phyloP scores from a whole-genome alignment of 2,113 vertebrate genomes.

The Sterna hirundo region DNA sequence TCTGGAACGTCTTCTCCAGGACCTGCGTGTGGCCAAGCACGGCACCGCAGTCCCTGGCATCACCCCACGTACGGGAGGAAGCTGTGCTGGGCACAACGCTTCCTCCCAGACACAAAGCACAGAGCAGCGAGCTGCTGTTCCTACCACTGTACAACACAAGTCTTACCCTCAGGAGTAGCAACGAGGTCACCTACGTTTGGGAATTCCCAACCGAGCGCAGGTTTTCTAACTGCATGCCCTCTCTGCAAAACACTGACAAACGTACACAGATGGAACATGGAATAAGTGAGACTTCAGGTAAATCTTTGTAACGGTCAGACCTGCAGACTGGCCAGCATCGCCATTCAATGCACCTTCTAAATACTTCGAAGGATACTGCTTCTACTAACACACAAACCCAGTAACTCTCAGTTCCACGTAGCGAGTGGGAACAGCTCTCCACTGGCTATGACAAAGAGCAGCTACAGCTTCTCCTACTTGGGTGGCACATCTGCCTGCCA shows the following conservation, averaged over 20 bases:
- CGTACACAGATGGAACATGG: fast-evolving
- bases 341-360: neutral
- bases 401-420: fast-evolving
- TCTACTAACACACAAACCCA: neutral
- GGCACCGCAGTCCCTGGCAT: neutral
- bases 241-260: neutral
- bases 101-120: neutral
- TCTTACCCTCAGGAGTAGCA: neutral
- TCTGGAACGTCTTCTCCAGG: neutral
- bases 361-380: neutral
- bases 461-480: neutral
- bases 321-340: neutral
- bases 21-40: fast-evolving
- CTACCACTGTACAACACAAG: neutral
- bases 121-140: neutral
- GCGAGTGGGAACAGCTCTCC: neutral
- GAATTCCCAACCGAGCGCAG: neutral
- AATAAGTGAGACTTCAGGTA: neutral
- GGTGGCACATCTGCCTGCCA: neutral
- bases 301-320: neutral
- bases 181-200: neutral
- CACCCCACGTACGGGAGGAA: fast-evolving
- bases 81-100: neutral
- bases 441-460: neutral
- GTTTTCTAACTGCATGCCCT: neutral